Evolutionary conservation across 2,888 invertebrate species (phyloP).

Genomic region (Nemurella pictetii): DNA sequence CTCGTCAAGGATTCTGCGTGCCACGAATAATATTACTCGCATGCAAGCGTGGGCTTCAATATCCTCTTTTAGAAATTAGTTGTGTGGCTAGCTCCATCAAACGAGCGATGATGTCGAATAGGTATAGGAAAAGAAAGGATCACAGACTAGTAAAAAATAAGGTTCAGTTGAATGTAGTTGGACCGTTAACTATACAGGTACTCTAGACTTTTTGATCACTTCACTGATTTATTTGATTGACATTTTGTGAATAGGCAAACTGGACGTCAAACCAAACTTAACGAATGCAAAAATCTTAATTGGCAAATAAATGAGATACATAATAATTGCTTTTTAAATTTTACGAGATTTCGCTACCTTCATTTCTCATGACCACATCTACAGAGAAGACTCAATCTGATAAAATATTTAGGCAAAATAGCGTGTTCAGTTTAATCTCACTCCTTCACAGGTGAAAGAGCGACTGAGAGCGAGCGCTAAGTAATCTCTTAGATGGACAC

Average conservation of each 20-base stretch:
- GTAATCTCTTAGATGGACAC: neutral
- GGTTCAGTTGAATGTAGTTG: too few relatives aligned
- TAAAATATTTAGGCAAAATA: neutral
- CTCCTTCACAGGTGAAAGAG: neutral
- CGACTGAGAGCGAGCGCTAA: neutral
- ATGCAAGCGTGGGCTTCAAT: slow-evolving; percentile 28
- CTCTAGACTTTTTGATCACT: too few relatives aligned
- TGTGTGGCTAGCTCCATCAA: slow-evolving; percentile 32
- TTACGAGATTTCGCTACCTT: neutral
- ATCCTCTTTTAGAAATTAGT: slow-evolving; percentile 34
- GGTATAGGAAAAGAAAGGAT: slow-evolving; percentile 11
- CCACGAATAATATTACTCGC: slow-evolving; percentile 36
- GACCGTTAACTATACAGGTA: too few relatives aligned
- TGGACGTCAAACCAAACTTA: too few relatives aligned
- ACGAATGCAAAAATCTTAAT: neutral
- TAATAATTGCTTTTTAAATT: neutral
- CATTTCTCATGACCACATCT: neutral
- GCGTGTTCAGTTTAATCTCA: neutral
- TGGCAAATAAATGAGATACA: neutral
- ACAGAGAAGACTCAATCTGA: neutral
- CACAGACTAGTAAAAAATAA: too few relatives aligned
- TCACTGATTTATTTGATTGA: neutral
- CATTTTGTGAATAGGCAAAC: neutral
- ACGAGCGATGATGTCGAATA: neutral
- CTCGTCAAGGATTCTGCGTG: slow-evolving; percentile 34